phyloP scores from a whole-genome alignment of 2,888 invertebrate species.

The Euclidia mi region DNA sequence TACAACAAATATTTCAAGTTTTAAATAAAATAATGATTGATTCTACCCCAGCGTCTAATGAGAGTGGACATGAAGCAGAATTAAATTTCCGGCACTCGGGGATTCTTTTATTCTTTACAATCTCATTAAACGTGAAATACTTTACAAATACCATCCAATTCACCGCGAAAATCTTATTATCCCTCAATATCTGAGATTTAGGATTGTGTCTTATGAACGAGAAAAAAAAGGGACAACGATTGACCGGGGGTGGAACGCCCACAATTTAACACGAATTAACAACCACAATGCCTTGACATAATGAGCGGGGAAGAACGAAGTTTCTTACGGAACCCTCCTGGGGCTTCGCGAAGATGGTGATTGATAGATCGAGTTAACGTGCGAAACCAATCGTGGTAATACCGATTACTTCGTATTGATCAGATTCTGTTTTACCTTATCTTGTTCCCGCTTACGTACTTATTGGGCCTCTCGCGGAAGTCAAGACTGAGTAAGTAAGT shows the following conservation, averaged over 20 bases:
- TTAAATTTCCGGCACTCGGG: conserved; percentile 74
- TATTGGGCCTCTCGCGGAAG: conserved; percentile 34
- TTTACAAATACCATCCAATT: conserved; percentile 71
- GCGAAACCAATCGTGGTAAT: conserved; percentile 44
- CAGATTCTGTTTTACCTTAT: conserved; percentile 40
- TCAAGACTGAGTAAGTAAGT: conserved; percentile 41
- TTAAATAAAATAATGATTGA: conserved; percentile 69
- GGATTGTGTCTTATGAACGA: conserved; percentile 62
- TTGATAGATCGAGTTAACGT: conserved; percentile 51
- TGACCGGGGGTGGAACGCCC: conserved; percentile 46
- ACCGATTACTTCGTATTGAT: conserved; percentile 48
- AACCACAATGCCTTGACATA: conserved; percentile 53
- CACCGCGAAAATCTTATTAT: conserved; percentile 74
- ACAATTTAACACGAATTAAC: conserved; percentile 54
- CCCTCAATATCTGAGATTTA: conserved; percentile 66
- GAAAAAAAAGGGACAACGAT: conserved; percentile 62
- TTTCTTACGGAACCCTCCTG: conserved; percentile 32
- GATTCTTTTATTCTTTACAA: conserved; percentile 80
- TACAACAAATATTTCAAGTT: conserved; percentile 24
- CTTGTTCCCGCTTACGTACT: conserved; percentile 33
- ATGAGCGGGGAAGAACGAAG: conserved; percentile 42
- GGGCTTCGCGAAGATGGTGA: conserved; percentile 41
- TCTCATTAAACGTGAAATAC: conserved; percentile 77
- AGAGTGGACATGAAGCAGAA: conserved; percentile 69
- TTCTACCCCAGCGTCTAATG: conserved; percentile 68